Evolutionary conservation across 2,797 vertebrate species (phyloP), one percentile per base, ranked within the genome.

Genomic region (Acropternis orthonyx): DNA sequence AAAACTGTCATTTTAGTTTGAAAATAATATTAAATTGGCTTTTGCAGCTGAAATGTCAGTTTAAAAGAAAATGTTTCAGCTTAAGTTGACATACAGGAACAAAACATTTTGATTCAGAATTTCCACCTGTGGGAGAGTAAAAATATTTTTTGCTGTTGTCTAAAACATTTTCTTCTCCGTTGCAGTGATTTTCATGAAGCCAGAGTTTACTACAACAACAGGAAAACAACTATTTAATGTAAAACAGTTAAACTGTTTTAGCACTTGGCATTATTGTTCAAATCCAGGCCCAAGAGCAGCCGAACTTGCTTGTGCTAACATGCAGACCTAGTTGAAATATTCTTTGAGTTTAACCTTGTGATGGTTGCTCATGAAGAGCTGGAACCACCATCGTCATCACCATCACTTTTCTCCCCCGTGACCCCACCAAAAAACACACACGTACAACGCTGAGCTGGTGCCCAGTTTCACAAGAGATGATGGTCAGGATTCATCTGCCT

Each of bases 21-120:
- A 78, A 94, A 93, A 87, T 73, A 90, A 7, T 44, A 87, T 85
- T 85, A 77, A 91, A 91, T 82, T 90, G 75, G 34, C 90, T 89
- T 92, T 94, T 92, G 63, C 59, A 73, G 41, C 34, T 92, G 88
- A 96, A 97, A 94, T 82, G 86, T 91, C 86, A 71, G 43, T 89
- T 93, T 55, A 44, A 79, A 92, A 88, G 62, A 90, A 88, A 95
- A 63, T 74, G 82, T 94, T 94, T 90, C 88, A 74, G 59, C 34
- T 73, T 69, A 68, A 85, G 72, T 41, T 85, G 59, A 69, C 28
- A 66, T 37, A 56, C 1, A 59, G 34, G 77, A 79, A 85, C n/a
- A 84, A 94, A 95, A 90, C 41, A 92, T 79, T 94, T 94, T 63
- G 67, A 89, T 74, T 85, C 61, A 65, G 67, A 85, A 89, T 89